A percentile compares a stretch with the other conserved stretches of the same genome.
Evolutionary conservation across 2,113 vertebrate species (phyloP).

Genomic region (Spermophilus dauricus): DNA sequence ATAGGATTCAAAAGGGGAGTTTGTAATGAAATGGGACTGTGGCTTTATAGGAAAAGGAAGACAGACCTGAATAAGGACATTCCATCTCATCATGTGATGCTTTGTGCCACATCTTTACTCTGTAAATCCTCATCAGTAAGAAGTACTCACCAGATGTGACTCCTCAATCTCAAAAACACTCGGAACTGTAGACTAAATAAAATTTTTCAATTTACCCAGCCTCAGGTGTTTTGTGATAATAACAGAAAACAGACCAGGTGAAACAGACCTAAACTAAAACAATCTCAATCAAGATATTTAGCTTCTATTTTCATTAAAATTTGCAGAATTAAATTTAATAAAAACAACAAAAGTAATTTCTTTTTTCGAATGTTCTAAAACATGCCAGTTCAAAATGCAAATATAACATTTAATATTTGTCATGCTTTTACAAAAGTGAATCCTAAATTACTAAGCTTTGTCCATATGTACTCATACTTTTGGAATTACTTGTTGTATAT

Average conservation of each 20-base stretch:
- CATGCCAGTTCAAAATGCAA: too few species aligned
- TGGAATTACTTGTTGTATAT: too few species aligned
- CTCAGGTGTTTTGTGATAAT: neutral
- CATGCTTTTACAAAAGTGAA: too few species aligned
- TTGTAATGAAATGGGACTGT: neutral
- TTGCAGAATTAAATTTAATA: neutral
- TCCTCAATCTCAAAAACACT: neutral
- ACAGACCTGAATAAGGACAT: neutral
- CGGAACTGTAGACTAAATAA: neutral
- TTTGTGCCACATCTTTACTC: neutral
- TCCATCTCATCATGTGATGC: too few species aligned
- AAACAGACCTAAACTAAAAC: neutral
- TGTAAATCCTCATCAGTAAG: fast-evolving
- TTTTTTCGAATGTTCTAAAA: too few species aligned
- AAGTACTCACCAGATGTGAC: too few species aligned
- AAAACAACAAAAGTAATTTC: neutral
- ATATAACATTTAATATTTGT: too few species aligned
- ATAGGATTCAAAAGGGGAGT: neutral
- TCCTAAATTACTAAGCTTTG: too few species aligned
- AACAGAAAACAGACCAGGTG: neutral
- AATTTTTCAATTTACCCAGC: neutral
- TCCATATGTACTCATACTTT: too few species aligned
- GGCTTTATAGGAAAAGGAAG: neutral
- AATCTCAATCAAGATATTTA: neutral
- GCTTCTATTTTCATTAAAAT: neutral